Conservation (phyloP, 1,140 invertebrate genomes). For the Drosophila lacteicornis region DNA sequence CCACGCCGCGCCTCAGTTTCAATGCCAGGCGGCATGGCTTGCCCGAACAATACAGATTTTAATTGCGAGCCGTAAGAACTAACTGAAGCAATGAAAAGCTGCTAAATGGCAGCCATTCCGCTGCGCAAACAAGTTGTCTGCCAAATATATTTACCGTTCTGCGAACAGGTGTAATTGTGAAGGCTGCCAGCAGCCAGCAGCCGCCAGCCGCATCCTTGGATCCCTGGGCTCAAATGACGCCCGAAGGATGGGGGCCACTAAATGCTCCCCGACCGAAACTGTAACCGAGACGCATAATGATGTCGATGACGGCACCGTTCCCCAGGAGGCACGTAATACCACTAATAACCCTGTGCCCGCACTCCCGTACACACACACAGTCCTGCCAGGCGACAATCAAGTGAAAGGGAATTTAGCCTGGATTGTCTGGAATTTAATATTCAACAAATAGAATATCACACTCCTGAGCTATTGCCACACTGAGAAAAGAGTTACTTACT, state of each 20-base stretch:
- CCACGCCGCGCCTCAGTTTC: conserved; percentile 11
- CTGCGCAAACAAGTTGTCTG: conserved; percentile 37
- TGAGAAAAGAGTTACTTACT: not conserved
- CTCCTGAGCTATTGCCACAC: not conserved
- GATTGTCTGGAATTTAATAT: conserved; percentile 31
- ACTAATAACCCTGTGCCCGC: conserved; percentile 58
- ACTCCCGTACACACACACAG: conserved; percentile 3
- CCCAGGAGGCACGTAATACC: conserved; percentile 52
- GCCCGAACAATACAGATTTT: conserved; percentile 55
- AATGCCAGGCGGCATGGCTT: conserved; percentile 25
- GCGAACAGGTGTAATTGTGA: conserved; percentile 48
- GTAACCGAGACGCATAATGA: conserved; percentile 39
- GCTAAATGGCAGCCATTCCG: conserved; percentile 32
- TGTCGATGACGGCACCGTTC: conserved; percentile 36
- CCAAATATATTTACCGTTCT: conserved; percentile 47
- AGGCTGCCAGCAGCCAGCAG: not conserved
- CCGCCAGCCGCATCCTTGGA: conserved; percentile 24
- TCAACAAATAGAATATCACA: conserved; percentile 10
- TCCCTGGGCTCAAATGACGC: conserved; percentile 50
- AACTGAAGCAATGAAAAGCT: conserved; percentile 52
- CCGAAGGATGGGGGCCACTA: conserved; percentile 56
- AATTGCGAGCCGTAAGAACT: conserved; percentile 68
- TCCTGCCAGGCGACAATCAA: conserved; percentile 23
- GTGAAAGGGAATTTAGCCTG: not conserved
- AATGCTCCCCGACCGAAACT: conserved; percentile 33